Evolutionary conservation across 1,140 invertebrate species (phyloP), one percentile per base, ranked within the genome.

Genomic region (Ceratina australensis): DNA sequence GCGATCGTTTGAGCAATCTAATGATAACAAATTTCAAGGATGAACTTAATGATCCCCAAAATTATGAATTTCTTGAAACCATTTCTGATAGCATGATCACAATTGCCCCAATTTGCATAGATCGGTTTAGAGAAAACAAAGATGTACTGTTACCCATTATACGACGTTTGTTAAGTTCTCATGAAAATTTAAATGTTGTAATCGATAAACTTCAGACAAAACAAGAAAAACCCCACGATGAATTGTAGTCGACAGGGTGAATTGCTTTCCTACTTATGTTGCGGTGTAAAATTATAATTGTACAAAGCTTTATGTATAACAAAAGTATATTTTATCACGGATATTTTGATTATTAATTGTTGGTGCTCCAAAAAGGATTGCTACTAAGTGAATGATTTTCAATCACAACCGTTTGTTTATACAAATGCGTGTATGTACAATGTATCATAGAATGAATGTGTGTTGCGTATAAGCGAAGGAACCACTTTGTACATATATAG

Each of bases 1-100:
- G 95, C 87, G 86, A 92, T 49, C 83, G 92, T 60, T 83, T 95
- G 20, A 88, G 91, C 24, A 87, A 92, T 60, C 87, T 95, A 28
- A 90, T 95, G 74, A 82, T 86, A 24, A 88, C 84, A 57, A 90
- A 85, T 72, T 80, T 93, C 24, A 79, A 86, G 47, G 86, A 88
- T 49, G 89, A 92, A 57, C 75, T 85, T n/a, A 63, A 73, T 2
- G 69, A 87, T 60, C 76, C 79, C 59, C 72, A 87, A 74, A 72
- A 82, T 80, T 63, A 87, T 4, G 90, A 91, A 49, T 79, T 91
- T 57, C 79, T 91, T 12, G 82, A 91, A 65, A 83, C 86, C 4
- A 81, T 87, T 22, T 84, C 86, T 26, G 89, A 92, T 28, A 91
- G 90, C 56, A 87, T 91, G 86, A 83, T 88, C 1, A 86, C 73